Percentiles rank a stretch among this genome's conserved stretches.
Evolutionary conservation across 2,888 invertebrate species (phyloP).

Genomic region (Sphaerophoria taeniata): DNA sequence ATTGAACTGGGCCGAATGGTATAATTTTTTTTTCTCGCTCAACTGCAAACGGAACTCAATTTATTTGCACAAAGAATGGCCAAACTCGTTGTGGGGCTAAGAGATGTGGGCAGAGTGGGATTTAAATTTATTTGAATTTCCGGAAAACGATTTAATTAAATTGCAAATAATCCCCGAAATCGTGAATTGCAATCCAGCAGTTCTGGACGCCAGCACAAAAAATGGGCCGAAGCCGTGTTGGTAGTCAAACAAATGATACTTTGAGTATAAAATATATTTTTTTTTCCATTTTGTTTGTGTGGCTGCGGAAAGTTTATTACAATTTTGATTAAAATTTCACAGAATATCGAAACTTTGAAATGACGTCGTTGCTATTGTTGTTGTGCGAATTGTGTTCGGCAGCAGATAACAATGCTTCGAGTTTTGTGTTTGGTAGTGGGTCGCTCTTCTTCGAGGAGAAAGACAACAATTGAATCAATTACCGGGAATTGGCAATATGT

Average conservation of each 20-base stretch:
- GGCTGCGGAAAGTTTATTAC: constrained; percentile 53
- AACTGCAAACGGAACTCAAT: constrained; percentile 44
- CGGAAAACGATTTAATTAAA: constrained; percentile 73
- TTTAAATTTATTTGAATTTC: constrained; percentile 70
- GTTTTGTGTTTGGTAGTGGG: background rate
- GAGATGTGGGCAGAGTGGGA: background rate
- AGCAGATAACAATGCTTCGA: constrained; percentile 9
- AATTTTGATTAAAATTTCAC: constrained; percentile 67
- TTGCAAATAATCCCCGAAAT: constrained; percentile 64
- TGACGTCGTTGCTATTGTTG: background rate
- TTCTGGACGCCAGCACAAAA: background rate
- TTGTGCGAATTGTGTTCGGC: constrained; percentile 3
- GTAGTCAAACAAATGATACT: constrained; percentile 45
- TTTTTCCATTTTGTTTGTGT: constrained; percentile 9
- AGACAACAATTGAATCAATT: constrained; percentile 66
- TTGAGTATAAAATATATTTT: constrained; percentile 30
- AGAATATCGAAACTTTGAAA: constrained; percentile 32
- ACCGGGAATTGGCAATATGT: constrained; percentile 52
- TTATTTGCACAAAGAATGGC: constrained; percentile 48
- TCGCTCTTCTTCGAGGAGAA: background rate
- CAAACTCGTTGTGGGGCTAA: background rate
- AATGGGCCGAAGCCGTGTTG: background rate
- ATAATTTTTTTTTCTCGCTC: background rate
- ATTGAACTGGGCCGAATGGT: constrained; percentile 47
- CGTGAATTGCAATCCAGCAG: constrained; percentile 51